A percentile compares a stretch with the other conserved stretches of the same genome.
These are phyloP conservation scores for Drosophila chauvacae DNA, from an alignment of 1,140 invertebrate genomes.

Conservation along the genomic window DNA sequence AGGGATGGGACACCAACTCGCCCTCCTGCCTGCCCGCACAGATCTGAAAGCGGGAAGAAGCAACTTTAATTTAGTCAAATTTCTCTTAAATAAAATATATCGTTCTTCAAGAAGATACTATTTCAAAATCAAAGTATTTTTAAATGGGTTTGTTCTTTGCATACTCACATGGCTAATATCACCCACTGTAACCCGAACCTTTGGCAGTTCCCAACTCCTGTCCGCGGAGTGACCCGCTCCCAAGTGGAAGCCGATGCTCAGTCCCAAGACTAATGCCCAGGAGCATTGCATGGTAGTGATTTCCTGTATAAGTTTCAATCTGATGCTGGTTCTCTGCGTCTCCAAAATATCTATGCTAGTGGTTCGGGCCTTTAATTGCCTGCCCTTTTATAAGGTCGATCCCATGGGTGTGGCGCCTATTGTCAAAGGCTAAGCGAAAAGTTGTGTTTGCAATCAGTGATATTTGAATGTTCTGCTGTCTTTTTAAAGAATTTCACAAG, in stretches of 20 bases:
- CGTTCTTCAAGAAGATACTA: no score
- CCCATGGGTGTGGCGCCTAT: slow-evolving; percentile 19
- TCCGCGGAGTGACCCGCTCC: slow-evolving; percentile 9
- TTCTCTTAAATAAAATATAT: no score
- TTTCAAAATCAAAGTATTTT: background rate
- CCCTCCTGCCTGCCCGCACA: slow-evolving; percentile 46
- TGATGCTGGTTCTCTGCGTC: slow-evolving; percentile 7
- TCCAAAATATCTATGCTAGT: slow-evolving; percentile 12
- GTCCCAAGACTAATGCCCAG: slow-evolving; percentile 49
- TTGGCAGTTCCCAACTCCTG: slow-evolving; percentile 24
- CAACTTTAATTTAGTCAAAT: background rate
- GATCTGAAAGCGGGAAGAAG: slow-evolving; percentile 37
- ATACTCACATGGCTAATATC: slow-evolving; percentile 65
- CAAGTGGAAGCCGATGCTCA: slow-evolving; percentile 14
- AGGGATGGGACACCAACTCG: slow-evolving; percentile 58
- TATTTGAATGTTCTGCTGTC: slow-evolving; percentile 12
- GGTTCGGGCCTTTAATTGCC: slow-evolving; percentile 1
- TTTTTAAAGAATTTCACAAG: background rate
- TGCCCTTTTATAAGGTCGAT: slow-evolving; percentile 35
- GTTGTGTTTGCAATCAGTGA: slow-evolving; percentile 38
- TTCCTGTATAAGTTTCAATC: background rate
- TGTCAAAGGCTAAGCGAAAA: slow-evolving; percentile 42
- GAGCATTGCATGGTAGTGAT: slow-evolving; percentile 45
- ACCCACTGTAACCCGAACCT: slow-evolving; percentile 23
- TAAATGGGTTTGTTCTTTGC: no score